Base-by-base conservation (phyloP, 2,888 invertebrate species). In the Drosophila mimetica region DNA sequence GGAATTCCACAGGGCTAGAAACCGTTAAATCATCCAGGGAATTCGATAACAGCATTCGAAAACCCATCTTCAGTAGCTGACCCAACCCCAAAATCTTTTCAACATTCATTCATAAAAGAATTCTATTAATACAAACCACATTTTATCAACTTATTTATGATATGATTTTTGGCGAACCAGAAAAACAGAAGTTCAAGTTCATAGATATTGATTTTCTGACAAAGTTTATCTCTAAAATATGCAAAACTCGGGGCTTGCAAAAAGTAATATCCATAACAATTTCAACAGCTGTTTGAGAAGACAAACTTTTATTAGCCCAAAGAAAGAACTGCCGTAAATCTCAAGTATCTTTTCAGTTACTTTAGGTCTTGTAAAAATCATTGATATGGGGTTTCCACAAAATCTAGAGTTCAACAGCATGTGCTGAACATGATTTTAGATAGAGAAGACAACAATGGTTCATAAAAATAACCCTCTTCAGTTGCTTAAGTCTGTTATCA, bases 251-350 rank as follows among this genome's bases (percentile, higher is more conserved):
- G 13, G 2, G 3, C 14, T 18, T 16, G 1, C 14, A 32, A 51
- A 22, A 9, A 22, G 7, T 11, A 16, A 13, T n/a, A 55, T 55
- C 28, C 57, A 55, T 11, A 13, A 16, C 25, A 55, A 36, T 54
- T n/a, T 20, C 54, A 25, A 16, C 55, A 54, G 44, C 28, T 34
- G 22, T 22, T 34, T 16, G 9, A 16, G 11, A 11, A 36, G 25
- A 55, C 25, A 55, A 55, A 55, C 36, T 57, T 55, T 54, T 55
- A 18, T 18, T 55, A 36, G 36, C 16, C 57, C 57, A 55, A 55
- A 55, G n/a, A 55, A 34, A 7, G 34, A 20, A 25, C 7, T n/a
- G 25, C 14, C n/a, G 36, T 55, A 55, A 25, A 55, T 57, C 57
- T 36, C 11, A 55, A 36, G 54, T 22, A 50, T 37, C 28, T 36